Percentiles rank a stretch among this genome's conserved stretches.
Evolutionary conservation across 1,140 invertebrate species (phyloP).

Genomic region (Thaumetopoea pityocampa): DNA sequence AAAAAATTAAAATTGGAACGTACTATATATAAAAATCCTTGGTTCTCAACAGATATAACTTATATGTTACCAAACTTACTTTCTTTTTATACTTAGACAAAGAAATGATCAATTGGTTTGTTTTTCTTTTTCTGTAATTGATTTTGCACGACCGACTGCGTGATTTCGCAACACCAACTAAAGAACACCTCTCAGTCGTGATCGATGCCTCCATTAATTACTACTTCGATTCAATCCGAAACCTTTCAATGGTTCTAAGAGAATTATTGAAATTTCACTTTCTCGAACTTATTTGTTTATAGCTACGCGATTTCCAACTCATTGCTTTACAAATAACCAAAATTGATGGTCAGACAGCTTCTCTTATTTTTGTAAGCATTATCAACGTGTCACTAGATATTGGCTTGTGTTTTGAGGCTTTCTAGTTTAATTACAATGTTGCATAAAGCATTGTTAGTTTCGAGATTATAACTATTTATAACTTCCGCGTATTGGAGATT

Average conservation of each 20-base stretch:
- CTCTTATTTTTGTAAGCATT: conserved; percentile 57
- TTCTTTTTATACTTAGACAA: no score
- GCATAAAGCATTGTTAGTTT: conserved; percentile 21
- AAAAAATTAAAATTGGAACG: no score
- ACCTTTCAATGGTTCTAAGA: conserved; percentile 38
- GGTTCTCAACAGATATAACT: no score
- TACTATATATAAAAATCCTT: no score
- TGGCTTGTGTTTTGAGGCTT: conserved; percentile 1
- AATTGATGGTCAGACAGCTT: conserved; percentile 44
- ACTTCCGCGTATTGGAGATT: conserved; percentile 15
- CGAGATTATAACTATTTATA: conserved; percentile 11
- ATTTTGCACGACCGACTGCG: conserved; percentile 20
- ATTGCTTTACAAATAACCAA: conserved; percentile 48
- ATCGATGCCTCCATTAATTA: conserved; percentile 44
- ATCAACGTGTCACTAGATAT: conserved; percentile 26
- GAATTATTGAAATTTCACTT: conserved; percentile 57
- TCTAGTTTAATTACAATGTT: conserved; percentile 24
- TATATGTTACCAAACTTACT: no score
- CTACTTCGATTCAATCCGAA: conserved; percentile 32
- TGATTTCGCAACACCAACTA: conserved; percentile 20
- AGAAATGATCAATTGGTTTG: no score
- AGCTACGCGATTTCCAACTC: conserved; percentile 25
- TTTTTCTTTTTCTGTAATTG: not conserved
- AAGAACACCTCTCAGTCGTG: conserved; percentile 23
- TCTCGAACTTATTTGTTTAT: conserved; percentile 49